Conservation (phyloP, 2,888 invertebrate genomes). For the Calameuta filiformis region DNA sequence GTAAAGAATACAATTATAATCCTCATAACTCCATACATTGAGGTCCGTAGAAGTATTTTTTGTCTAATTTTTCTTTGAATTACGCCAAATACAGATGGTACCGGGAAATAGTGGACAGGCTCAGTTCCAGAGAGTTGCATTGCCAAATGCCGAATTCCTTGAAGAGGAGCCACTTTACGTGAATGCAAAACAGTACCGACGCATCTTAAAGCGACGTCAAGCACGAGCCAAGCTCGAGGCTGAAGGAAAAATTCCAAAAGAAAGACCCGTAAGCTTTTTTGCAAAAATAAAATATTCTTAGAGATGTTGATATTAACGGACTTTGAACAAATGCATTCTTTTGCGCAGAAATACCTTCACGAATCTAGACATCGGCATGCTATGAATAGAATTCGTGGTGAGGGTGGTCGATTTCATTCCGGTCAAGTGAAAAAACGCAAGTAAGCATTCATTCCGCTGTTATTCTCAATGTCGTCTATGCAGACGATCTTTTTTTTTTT, state of each 20-base stretch:
- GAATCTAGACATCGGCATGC: conserved; percentile 97
- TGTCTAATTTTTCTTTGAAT: neutral
- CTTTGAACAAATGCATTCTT: conserved; percentile 28
- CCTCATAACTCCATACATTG: neutral
- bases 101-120: conserved; percentile 68
- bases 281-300: conserved; percentile 1
- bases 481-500: neutral
- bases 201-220: conserved; percentile 93
- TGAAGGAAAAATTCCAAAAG: conserved; percentile 95
- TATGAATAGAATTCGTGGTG: conserved; percentile 96
- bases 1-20: neutral
- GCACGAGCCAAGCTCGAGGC: conserved; percentile 96
- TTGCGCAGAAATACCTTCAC: conserved; percentile 93
- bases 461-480: neutral
- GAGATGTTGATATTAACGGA: neutral
- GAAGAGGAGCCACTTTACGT: conserved; percentile 98
- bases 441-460: conserved; percentile 37
- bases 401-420: conserved; percentile 95
- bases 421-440: conserved; percentile 67
- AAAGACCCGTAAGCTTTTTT: conserved; percentile 78
- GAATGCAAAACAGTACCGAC: conserved; percentile 97
- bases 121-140: conserved; percentile 72
- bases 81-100: conserved; percentile 67
- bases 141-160: conserved; percentile 73
- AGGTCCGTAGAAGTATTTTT: neutral